Evolutionary conservation across 1,140 invertebrate genomes (phyloP), one percentile per base, ranked within the genome.

Genomic region (Caenorhabditis tropicalis): DNA sequence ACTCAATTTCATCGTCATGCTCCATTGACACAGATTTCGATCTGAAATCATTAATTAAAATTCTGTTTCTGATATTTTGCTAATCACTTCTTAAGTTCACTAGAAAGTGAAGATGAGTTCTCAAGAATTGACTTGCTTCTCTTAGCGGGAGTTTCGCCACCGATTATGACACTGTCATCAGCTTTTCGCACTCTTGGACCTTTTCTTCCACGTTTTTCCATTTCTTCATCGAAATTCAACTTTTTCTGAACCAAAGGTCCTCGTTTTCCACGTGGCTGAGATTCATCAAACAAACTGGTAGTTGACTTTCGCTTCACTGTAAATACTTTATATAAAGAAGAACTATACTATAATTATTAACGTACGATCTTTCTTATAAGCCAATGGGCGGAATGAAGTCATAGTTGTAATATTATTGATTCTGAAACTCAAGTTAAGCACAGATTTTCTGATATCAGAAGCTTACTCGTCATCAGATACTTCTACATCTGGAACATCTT

Each of bases 191-290:
- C n/a, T 74, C 65, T 43, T 10, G 65, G 36, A 12, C 65, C 65
- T 24, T 46, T 74, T 6, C 4, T 74, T 24, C 36, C 33, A 43
- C 5, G 65, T 12, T 27, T 43, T 16, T 46, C 36, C 36, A 74
- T 74, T 46, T 74, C 65, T 9, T 74, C 65, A 21, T 74, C 65
- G 15, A 74, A 74, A 12, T 74, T 74, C 9, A 74, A 43, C 9
- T 9, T 29, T 15, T 31, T 39, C 15, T 12, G 31, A 74, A 36
- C 33, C 7, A 74, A 7, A 9, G 65, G 65, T 46, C 65, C 65
- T 74, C 65, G 43, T 24, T 74, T 74, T 27, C 65, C 65, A 43
- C 65, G 65, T 43, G 65, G 65, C 36, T 46, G 36, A 24, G 7
- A 21, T 19, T 33, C 29, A 19, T 46, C 36, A n/a, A 74, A 43